Conservation (phyloP, 2,113 vertebrate species). For the Atlantisia rogersi region DNA sequence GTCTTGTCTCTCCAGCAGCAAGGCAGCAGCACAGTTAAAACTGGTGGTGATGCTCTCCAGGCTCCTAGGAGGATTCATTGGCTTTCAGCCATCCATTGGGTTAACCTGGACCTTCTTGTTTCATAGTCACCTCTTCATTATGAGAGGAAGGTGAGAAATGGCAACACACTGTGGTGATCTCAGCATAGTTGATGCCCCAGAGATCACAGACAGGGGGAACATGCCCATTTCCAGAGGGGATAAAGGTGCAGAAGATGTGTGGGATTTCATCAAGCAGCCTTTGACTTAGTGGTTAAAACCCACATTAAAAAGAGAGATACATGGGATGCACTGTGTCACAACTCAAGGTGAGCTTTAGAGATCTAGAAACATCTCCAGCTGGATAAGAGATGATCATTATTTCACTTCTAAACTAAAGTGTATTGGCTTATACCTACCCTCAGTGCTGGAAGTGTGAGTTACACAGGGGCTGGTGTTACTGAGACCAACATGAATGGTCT, state of each 20-base stretch:
- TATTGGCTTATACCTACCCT: fast-evolving
- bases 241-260: neutral
- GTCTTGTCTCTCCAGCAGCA: neutral
- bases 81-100: neutral
- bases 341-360: neutral
- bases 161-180: neutral
- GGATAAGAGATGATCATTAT: neutral
- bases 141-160: neutral
- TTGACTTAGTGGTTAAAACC: neutral
- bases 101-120: fast-evolving
- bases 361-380: too few relatives aligned
- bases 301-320: neutral
- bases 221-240: neutral
- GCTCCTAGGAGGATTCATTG: neutral
- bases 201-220: neutral
- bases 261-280: neutral
- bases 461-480: neutral
- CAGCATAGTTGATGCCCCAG: neutral
- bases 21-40: neutral
- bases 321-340: neutral
- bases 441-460: neutral
- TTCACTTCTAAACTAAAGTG: neutral
- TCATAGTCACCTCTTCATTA: neutral
- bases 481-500: too few relatives aligned
- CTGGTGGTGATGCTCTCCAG: neutral